Percentiles rank a stretch among this genome's conserved stretches.
Evolutionary conservation across 2,888 invertebrate species (phyloP).

Genomic region (Drosophila mayaguana): DNA sequence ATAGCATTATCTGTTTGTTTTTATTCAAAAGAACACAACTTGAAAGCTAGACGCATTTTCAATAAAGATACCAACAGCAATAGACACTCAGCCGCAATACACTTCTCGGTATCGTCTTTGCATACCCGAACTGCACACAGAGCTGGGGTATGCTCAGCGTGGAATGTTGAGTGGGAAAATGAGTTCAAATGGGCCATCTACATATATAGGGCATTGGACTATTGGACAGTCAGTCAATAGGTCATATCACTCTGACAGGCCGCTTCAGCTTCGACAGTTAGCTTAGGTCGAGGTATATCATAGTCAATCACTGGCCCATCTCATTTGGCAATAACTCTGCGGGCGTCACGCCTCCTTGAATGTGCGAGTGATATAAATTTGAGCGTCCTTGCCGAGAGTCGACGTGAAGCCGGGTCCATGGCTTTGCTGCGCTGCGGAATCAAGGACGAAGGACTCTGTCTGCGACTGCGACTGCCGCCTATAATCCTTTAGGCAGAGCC

Average conservation of each 20-base stretch:
- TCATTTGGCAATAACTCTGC: conserved; percentile 44
- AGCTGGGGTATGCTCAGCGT: not conserved
- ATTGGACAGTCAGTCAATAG: no score
- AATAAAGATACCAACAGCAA: conserved; percentile 17
- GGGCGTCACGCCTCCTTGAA: conserved; percentile 29
- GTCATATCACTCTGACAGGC: no score
- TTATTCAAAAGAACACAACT: conserved; percentile 10
- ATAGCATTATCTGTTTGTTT: conserved; percentile 17
- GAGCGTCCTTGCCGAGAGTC: not conserved
- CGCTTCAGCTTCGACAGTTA: no score
- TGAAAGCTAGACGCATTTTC: conserved; percentile 18
- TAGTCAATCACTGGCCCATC: conserved; percentile 32
- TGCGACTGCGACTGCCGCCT: conserved; percentile 27
- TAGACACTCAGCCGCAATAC: conserved; percentile 15
- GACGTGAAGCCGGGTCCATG: conserved; percentile 12
- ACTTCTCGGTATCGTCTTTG: conserved; percentile 1
- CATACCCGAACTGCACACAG: not conserved
- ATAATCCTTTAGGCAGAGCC: conserved; percentile 71
- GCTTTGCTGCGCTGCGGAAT: conserved; percentile 25
- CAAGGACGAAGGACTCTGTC: conserved; percentile 43
- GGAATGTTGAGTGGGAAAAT: not conserved
- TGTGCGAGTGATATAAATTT: conserved; percentile 25
- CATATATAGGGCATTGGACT: no score
- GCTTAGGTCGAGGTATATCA: conserved; percentile 15
- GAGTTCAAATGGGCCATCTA: not conserved